Evolutionary conservation across 2,113 vertebrate genomes (phyloP), one percentile per base, ranked within the genome.

Genomic region (Nerophis lumbriciformis): DNA sequence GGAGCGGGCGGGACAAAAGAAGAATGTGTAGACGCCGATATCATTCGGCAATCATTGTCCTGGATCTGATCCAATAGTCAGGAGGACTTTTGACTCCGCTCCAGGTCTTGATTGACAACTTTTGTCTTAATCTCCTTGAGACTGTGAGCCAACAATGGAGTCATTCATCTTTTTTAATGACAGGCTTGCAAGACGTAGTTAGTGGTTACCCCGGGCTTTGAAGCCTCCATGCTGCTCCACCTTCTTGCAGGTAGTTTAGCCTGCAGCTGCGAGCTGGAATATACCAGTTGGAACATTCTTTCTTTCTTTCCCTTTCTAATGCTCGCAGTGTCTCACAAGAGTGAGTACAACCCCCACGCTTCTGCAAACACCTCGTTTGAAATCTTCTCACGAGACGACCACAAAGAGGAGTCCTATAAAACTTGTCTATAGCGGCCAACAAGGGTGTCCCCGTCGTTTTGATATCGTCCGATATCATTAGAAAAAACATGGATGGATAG

Each of bases 51-150:
- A 68, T 72, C 28, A 10, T 35, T 48, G 48, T 71, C 71, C 48
- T 85, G 80, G 72, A 38, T 60, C 39, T 85, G 78, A 86, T 73
- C 77, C 83, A 73, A 83, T 57, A 76, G 45, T 72, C 58, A 19
- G 48, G 57, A 71, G 78, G 72, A 82, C 71, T 72, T 78, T 83
- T 51, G 28, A 28, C 28, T 63, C 28, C 63, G 65, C 60, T 71
- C 61, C n/a, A 53, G 48, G 57, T 68, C 77, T 75, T 54, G 77
- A 79, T 62, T 62, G 63, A 64, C 72, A 66, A 56, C 7, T 71
- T 53, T 69, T 68, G 53, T 59, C 53, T 74, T 76, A 65, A 80
- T 78, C 71, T 68, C 39, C 12, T 53, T 1, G 11, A 66, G 36
- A 65, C 6, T 57, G 9, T 11, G 42, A 65, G 58, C 63, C 70